Conservation (phyloP, 2,888 invertebrate genomes). For the Pollenia griseotomentosa region DNA sequence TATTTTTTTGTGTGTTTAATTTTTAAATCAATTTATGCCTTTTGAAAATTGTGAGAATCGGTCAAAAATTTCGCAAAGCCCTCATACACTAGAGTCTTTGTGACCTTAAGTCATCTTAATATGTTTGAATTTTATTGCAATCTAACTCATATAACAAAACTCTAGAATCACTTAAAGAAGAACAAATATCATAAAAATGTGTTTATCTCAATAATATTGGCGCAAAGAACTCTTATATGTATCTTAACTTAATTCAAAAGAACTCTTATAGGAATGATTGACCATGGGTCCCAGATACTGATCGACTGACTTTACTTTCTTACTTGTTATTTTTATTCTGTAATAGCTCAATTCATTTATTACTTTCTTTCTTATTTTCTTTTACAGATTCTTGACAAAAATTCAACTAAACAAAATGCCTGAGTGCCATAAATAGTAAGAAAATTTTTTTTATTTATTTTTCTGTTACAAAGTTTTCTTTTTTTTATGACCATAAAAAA, state of each 20-base stretch:
- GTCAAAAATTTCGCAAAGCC: neutral
- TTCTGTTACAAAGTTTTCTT: neutral
- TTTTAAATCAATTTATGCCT: neutral
- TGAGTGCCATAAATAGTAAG: conserved; percentile 43
- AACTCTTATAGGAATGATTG: no score
- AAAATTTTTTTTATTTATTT: conserved; percentile 31
- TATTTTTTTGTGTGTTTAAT: neutral
- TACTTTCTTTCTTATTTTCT: neutral
- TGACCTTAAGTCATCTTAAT: no score
- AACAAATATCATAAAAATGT: no score
- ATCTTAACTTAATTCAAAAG: no score
- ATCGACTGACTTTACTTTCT: no score
- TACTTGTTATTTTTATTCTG: neutral
- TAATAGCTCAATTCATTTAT: neutral
- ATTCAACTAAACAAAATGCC: conserved; percentile 22
- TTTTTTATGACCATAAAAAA: conserved; percentile 19
- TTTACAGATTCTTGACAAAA: conserved; percentile 37
- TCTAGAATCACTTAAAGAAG: no score
- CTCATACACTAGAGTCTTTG: neutral
- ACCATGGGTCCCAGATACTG: no score
- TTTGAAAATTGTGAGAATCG: neutral
- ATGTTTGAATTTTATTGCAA: no score
- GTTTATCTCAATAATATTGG: no score
- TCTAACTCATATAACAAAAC: no score
- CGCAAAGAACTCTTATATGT: no score